Evolutionary conservation across 92 coral and sea anemone species (phyloP).

Genomic region (Plumapathes pennacea): DNA sequence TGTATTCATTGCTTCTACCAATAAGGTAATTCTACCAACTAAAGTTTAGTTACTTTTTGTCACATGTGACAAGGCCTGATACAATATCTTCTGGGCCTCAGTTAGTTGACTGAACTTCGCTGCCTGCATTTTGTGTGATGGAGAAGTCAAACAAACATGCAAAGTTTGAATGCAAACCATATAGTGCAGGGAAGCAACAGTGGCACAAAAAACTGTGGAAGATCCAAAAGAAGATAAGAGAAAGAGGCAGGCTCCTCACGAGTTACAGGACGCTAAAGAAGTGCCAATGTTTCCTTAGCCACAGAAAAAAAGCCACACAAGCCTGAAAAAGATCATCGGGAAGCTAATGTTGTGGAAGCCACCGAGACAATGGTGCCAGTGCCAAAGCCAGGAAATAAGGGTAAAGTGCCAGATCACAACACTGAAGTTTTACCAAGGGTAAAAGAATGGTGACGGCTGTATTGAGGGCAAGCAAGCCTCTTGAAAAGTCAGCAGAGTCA

Average conservation of each 20-base stretch:
- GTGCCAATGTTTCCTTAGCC: background rate
- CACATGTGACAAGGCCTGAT: too few species aligned
- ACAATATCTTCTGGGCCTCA: too few species aligned
- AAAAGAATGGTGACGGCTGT: constrained; percentile 24
- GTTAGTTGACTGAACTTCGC: too few species aligned
- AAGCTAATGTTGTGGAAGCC: too few species aligned
- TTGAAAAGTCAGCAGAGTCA: background rate
- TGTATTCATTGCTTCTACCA: too few species aligned
- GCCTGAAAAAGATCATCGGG: too few species aligned
- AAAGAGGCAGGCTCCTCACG: background rate
- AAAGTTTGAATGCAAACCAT: background rate
- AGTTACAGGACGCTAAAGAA: too few species aligned
- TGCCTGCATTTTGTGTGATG: too few species aligned
- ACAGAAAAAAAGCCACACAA: background rate
- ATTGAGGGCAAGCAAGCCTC: background rate
- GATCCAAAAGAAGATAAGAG: constrained; percentile 9
- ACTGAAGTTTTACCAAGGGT: constrained; percentile 13
- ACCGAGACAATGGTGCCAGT: too few species aligned
- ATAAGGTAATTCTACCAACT: too few species aligned
- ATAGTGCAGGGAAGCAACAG: background rate
- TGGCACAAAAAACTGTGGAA: constrained; percentile 7
- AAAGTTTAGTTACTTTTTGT: too few species aligned
- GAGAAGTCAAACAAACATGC: constrained; percentile 3
- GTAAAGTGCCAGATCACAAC: constrained; percentile 12
- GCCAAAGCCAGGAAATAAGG: too few species aligned